phyloP scores from a whole-genome alignment of 2,113 vertebrate species.

The Cygnus buccinator region DNA sequence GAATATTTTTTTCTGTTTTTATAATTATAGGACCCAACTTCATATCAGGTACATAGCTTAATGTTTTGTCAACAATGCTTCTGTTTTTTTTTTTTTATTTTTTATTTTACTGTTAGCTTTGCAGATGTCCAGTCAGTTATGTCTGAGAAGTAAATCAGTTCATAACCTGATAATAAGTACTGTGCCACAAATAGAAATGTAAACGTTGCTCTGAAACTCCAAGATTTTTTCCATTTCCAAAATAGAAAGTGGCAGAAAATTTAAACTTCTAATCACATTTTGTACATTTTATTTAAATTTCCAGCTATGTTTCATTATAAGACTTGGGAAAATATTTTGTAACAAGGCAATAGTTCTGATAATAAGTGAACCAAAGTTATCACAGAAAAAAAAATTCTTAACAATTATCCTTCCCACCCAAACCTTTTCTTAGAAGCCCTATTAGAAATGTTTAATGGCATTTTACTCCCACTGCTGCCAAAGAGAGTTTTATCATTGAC shows the following conservation, averaged over 20 bases:
- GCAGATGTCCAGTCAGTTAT: background rate
- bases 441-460: background rate
- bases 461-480: background rate
- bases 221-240: background rate
- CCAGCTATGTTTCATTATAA: background rate
- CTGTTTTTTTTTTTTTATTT: background rate
- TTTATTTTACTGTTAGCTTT: background rate
- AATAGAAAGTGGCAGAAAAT: background rate
- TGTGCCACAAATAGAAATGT: background rate
- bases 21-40: background rate
- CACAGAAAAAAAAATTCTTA: background rate
- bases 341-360: slow-evolving; percentile 2
- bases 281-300: background rate
- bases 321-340: slow-evolving; percentile 37
- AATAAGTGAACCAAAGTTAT: slow-evolving; percentile 4
- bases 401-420: slow-evolving; percentile 28
- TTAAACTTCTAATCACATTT: background rate
- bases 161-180: background rate
- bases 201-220: background rate
- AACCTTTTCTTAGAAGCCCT: slow-evolving; percentile 32
- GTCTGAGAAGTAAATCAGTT: background rate
- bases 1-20: background rate
- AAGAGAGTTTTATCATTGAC: background rate
- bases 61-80: background rate
- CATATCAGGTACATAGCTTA: background rate